phyloP scores from a whole-genome alignment of 1,140 invertebrate species.

The Halotydeus destructor region DNA sequence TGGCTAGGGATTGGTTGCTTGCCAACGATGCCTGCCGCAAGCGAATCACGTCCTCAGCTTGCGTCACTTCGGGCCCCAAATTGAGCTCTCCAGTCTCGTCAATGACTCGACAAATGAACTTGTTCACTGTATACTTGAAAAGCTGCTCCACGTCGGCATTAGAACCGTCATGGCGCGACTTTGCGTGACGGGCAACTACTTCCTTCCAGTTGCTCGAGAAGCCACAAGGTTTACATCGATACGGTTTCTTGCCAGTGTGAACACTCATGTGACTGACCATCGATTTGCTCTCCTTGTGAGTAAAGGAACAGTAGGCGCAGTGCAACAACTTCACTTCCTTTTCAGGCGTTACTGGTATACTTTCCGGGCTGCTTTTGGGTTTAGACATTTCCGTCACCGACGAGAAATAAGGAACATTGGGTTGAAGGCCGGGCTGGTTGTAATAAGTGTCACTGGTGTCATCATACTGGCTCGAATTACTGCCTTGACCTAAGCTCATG shows the following conservation, averaged over 20 bases:
- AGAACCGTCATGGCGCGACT: conserved; percentile 9
- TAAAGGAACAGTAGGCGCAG: conserved; percentile 21
- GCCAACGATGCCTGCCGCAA: neutral
- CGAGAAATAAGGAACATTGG: conserved; percentile 16
- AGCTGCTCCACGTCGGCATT: conserved; percentile 14
- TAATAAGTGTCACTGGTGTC: conserved; percentile 14
- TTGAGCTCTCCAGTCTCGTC: neutral
- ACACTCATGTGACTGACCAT: conserved; percentile 33
- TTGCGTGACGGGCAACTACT: conserved; percentile 33
- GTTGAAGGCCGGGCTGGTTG: neutral
- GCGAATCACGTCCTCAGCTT: neutral
- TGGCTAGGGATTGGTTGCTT: neutral
- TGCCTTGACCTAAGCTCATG: too few relatives aligned
- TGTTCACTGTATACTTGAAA: conserved; percentile 13
- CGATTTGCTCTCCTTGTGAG: conserved; percentile 38
- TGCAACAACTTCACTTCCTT: conserved; percentile 17
- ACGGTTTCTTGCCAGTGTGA: conserved; percentile 23
- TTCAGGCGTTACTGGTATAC: conserved; percentile 20
- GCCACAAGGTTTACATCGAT: conserved; percentile 48
- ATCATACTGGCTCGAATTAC: conserved; percentile 15
- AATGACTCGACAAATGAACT: conserved; percentile 7
- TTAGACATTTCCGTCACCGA: neutral
- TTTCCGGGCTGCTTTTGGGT: conserved; percentile 17
- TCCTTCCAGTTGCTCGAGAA: conserved; percentile 55
- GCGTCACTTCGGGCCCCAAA: conserved; percentile 2